A percentile compares a stretch with the other conserved stretches of the same genome.
These are phyloP conservation scores for Glareola pratincola DNA, from an alignment of 2,113 vertebrate genomes.

Conservation along the genomic window DNA sequence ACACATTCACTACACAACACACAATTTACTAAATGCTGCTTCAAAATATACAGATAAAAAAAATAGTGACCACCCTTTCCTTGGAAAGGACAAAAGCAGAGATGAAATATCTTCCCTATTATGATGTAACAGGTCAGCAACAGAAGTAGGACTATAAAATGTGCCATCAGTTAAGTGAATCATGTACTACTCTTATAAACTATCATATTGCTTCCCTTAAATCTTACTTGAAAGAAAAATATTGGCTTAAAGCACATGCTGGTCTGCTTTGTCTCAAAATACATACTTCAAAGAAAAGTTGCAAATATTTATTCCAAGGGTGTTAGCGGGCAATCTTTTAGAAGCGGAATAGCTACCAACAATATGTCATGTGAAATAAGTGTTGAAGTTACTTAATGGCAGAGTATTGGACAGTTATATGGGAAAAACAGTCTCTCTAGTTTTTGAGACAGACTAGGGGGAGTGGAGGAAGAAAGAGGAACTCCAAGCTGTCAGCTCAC, in stretches of 20 bases:
- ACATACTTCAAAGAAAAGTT: conserved; percentile 36
- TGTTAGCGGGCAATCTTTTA: conserved; percentile 23
- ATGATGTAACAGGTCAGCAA: conserved; percentile 12
- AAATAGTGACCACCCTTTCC: not conserved
- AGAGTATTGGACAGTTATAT: not conserved
- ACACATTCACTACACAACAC: not conserved
- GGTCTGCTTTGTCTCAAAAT: conserved; percentile 39
- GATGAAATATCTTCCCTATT: not conserved
- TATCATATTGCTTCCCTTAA: conserved; percentile 7
- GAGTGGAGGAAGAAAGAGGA: not conserved
- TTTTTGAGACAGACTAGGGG: not conserved
- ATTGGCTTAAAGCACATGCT: not conserved
- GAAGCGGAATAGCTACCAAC: not conserved
- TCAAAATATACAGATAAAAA: not conserved
- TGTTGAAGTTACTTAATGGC: not conserved
- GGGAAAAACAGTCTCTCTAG: not conserved
- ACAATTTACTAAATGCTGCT: not conserved
- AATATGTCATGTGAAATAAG: not conserved
- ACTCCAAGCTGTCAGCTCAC: not conserved
- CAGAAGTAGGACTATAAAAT: conserved; percentile 5
- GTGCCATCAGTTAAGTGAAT: not conserved
- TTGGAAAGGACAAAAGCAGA: not conserved
- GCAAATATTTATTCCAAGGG: conserved; percentile 45
- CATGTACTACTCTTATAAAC: not conserved
- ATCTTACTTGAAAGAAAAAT: conserved; percentile 46